Base-by-base conservation (phyloP, 2,888 invertebrate genomes). In the Reticulitermes lucifugus region DNA sequence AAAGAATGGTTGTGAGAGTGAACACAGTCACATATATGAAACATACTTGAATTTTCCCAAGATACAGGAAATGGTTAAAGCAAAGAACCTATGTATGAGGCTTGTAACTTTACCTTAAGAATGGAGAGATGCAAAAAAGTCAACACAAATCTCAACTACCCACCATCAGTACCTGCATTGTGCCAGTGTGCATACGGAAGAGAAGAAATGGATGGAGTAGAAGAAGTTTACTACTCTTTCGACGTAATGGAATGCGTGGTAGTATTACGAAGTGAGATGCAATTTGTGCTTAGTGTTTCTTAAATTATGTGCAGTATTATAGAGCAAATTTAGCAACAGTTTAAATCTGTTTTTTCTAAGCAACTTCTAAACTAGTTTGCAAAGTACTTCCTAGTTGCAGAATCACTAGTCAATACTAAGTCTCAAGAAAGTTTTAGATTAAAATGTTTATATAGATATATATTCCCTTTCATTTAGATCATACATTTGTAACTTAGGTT, bases 381-480 rank as follows among this genome's bases (percentile, higher is more conserved):
- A 7, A 46, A 77, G 12, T 51, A 46, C 46, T 46, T 77, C 77
- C 77, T 77, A 77, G 22, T 46, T 46, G 46, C 22, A n/a, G 77
- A 77, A 77, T 46, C n/a, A 21, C 73, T 77, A 77, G 77, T 77
- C 77, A 46, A n/a, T 77, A 77, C 77, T 77, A 77, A 77, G 6
- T 46, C 46, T 77, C 22, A n/a, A 46, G 79, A 79, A 79, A 51
- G 43, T 81, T 81, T 81, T 81, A 70, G 65, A 65, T 81, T 81
- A 81, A 81, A 70, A 81, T 81, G 21, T 81, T 65, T 81, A 79
- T 79, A 70, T 35, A 35, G 35, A 35, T 35, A 35, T 59, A 60
- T 60, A 25, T 65, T 70, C 25, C 46, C 59, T 81, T 81, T 81
- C 6, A 77, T 77, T 77, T 77, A 77, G 43, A 77, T 77, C 35